These are phyloP conservation scores for Cyprinodon brontotheroides DNA, from an alignment of 2,113 vertebrate species.

Conservation along the genomic window DNA sequence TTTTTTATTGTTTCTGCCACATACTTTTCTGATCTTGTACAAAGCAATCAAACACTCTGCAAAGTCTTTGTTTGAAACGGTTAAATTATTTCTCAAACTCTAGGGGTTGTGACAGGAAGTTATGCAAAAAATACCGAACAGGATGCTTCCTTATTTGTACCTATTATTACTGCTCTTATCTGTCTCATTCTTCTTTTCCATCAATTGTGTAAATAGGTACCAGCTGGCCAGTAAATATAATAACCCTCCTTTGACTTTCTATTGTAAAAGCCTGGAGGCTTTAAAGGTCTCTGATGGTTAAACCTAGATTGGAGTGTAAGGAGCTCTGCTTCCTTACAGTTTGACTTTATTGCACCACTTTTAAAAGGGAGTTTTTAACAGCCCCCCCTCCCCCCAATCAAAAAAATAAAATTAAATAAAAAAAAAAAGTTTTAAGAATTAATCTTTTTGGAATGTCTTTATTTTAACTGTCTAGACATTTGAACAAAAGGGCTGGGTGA, in stretches of 20 bases:
- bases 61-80: conserved; percentile 16
- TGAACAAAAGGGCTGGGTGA: too few relatives aligned
- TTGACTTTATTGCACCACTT: not conserved
- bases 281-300: conserved; percentile 23
- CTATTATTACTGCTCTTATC: conserved; percentile 55
- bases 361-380: not conserved
- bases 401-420: too few relatives aligned
- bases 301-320: not conserved
- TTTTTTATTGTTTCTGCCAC: not conserved
- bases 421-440: too few relatives aligned
- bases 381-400: too few relatives aligned
- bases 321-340: not conserved
- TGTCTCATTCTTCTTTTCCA: conserved; percentile 48
- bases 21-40: not conserved
- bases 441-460: not conserved
- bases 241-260: not conserved
- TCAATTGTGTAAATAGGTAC: conserved; percentile 55
- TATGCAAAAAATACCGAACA: conserved; percentile 67
- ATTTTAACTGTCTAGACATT: not conserved
- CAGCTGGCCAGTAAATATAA: conserved; percentile 47
- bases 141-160: conserved; percentile 58
- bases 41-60: not conserved
- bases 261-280: not conserved
- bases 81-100: conserved; percentile 62
- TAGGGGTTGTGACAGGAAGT: conserved; percentile 63